Evolutionary conservation across 2,113 vertebrate species (phyloP), one percentile per base, ranked within the genome.

Genomic region (Lepus europaeus): DNA sequence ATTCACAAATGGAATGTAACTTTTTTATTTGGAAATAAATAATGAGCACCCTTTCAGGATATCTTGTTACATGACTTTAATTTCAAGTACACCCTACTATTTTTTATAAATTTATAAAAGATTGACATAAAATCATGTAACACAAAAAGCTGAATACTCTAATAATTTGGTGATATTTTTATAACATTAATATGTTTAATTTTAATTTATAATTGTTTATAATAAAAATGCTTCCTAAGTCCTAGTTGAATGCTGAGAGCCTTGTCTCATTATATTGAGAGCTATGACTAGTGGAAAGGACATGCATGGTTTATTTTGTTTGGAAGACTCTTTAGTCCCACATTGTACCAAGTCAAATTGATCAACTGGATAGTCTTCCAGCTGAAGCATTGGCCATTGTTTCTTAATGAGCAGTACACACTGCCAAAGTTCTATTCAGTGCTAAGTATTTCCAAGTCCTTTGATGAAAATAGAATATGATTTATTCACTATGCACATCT

Each of bases 401-500:
- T 93, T 87, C 33, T 27, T 95, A 83, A 95, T 83, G 23, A 94
- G 23, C 51, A 53, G 39, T 36, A 64, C n/a, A 72, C 78, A 83
- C 22, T 53, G 63, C 81, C 88, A 92, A 85, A 12, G 0, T 53
- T 95, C 69, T 92, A 27, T 56, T 93, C 73, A 92, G 17, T 92
- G 90, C 53, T 94, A 79, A 90, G 81, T 33, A 93, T 81, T 76
- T 92, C 33, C 33, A 14, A 82, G 39, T 45, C 36, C 76, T 91
- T 96, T 95, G 81, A 86, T 94, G 73, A 90, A 90, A 85, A 76
- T 59, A 69, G 66, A 94, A 64, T 93, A 81, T 68, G 80, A 87
- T 96, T 96, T 95, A 74, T 87, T 91, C 68, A 66, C 31, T n/a
- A 12, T 84, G 56, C 49, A 77, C 73, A 89, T 95, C 61, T 94